A percentile compares a stretch with the other conserved stretches of the same genome.
Evolutionary conservation across 2,797 vertebrate genomes (phyloP).

Genomic region (Phoeniculus purpureus): DNA sequence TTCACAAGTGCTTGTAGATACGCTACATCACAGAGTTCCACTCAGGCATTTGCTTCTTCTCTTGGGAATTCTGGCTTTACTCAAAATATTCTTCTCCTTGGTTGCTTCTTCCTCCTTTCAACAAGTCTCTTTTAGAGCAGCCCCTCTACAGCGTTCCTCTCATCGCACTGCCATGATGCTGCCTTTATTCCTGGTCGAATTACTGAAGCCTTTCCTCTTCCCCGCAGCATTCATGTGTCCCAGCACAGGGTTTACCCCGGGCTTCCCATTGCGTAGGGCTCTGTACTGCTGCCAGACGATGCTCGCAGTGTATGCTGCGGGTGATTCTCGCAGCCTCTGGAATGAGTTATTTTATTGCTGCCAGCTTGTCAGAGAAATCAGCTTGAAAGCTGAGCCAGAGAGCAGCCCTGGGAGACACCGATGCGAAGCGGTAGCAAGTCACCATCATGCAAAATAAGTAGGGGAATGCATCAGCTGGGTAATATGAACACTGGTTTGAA

Average conservation of each 20-base stretch:
- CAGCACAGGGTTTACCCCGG: constrained; percentile 51
- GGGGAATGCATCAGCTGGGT: not conserved
- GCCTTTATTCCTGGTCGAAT: constrained; percentile 27
- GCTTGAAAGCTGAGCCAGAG: constrained; percentile 58
- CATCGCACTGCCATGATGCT: constrained; percentile 20
- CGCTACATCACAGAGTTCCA: rapidly evolving
- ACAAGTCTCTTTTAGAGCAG: not conserved
- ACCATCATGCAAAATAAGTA: not conserved
- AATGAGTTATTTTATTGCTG: constrained; percentile 69
- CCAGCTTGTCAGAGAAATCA: constrained; percentile 66
- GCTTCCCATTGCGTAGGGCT: constrained; percentile 58
- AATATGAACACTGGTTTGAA: not conserved
- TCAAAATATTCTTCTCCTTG: not conserved
- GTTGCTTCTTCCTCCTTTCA: not conserved
- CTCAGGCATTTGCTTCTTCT: not conserved
- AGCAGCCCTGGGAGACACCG: not conserved
- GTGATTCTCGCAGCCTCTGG: constrained; percentile 59
- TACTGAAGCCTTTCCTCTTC: not conserved
- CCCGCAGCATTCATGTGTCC: not conserved
- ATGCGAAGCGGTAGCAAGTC: constrained; percentile 2
- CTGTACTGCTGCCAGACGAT: constrained; percentile 53
- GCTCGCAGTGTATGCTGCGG: constrained; percentile 22
- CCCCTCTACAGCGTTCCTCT: not conserved
- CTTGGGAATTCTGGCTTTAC: not conserved
- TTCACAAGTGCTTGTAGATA: not conserved